Evolutionary conservation across 2,797 vertebrate genomes (phyloP).

Genomic region (Lepilemur septentrionalis): DNA sequence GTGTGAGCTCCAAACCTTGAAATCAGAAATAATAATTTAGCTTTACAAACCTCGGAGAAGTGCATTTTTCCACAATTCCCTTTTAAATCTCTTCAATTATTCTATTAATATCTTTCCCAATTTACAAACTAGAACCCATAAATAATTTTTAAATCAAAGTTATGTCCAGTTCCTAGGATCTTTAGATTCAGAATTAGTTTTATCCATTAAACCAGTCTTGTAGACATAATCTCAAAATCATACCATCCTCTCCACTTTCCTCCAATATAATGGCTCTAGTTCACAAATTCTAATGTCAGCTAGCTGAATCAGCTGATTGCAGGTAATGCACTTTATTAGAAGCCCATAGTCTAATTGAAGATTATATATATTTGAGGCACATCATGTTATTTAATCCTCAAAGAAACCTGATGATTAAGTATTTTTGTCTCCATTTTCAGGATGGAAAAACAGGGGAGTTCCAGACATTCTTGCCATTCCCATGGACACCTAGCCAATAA

Average conservation of each 20-base stretch:
- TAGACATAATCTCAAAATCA: conserved; percentile 35
- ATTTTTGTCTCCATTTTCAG: background rate
- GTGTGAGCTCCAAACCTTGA: conserved; percentile 41
- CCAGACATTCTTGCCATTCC: background rate
- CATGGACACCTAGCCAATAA: background rate
- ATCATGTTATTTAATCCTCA: conserved; percentile 6
- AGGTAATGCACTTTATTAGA: background rate
- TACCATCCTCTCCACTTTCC: background rate
- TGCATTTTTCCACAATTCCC: conserved; percentile 42
- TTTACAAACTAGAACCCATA: conserved; percentile 44
- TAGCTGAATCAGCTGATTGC: background rate
- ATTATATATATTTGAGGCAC: background rate
- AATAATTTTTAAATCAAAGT: conserved; percentile 52
- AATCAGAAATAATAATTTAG: conserved; percentile 49
- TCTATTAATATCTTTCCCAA: conserved; percentile 28
- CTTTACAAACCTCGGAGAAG: conserved; percentile 36
- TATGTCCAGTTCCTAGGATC: conserved; percentile 14
- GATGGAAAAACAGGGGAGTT: background rate
- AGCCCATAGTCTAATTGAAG: background rate
- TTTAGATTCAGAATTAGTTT: conserved; percentile 22
- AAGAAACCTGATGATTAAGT: conserved; percentile 21
- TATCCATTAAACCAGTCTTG: conserved; percentile 36
- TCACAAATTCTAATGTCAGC: background rate
- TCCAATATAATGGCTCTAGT: background rate
- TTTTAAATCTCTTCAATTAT: conserved; percentile 40